These are phyloP conservation scores for Oncorhynchus kisutch DNA, from an alignment of 2,113 vertebrate species.

Conservation along the genomic window DNA sequence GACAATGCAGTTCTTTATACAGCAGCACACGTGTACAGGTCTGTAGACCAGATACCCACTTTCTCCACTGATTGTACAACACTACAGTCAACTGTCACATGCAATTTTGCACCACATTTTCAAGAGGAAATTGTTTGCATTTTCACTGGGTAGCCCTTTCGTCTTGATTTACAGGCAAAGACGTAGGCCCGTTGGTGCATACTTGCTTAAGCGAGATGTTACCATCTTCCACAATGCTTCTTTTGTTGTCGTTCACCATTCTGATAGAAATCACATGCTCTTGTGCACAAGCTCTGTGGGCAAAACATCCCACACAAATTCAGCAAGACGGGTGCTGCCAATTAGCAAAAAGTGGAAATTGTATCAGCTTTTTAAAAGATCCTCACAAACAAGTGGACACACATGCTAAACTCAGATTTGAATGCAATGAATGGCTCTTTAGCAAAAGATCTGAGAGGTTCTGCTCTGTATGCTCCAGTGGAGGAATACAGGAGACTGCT, in stretches of 20 bases:
- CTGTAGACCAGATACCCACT: too few relatives aligned
- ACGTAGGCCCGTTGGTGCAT: too few relatives aligned
- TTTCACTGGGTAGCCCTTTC: not conserved
- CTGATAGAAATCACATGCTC: slow-evolving; percentile 48
- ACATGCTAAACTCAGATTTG: slow-evolving; percentile 67
- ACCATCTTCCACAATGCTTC: slow-evolving; percentile 16
- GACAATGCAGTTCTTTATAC: too few relatives aligned
- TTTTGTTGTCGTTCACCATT: slow-evolving; percentile 27
- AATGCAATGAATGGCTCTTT: slow-evolving; percentile 55
- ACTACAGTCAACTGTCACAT: not conserved
- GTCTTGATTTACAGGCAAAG: not conserved
- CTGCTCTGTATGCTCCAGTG: slow-evolving; percentile 44
- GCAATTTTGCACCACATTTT: not conserved
- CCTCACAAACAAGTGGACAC: slow-evolving; percentile 59
- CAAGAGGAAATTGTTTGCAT: not conserved
- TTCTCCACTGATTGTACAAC: too few relatives aligned
- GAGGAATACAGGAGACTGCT: slow-evolving; percentile 45
- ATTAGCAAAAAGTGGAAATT: slow-evolving; percentile 55
- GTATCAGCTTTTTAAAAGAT: slow-evolving; percentile 36
- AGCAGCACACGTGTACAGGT: too few relatives aligned
- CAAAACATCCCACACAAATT: slow-evolving; percentile 55
- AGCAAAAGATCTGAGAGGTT: slow-evolving; percentile 44
- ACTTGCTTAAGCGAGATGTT: not conserved
- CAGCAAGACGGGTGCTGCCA: slow-evolving; percentile 49
- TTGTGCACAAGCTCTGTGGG: slow-evolving; percentile 41